Percentiles rank a stretch among this genome's conserved stretches.
Evolutionary conservation across 2,113 vertebrate genomes (phyloP).

Genomic region (Chionis minor): DNA sequence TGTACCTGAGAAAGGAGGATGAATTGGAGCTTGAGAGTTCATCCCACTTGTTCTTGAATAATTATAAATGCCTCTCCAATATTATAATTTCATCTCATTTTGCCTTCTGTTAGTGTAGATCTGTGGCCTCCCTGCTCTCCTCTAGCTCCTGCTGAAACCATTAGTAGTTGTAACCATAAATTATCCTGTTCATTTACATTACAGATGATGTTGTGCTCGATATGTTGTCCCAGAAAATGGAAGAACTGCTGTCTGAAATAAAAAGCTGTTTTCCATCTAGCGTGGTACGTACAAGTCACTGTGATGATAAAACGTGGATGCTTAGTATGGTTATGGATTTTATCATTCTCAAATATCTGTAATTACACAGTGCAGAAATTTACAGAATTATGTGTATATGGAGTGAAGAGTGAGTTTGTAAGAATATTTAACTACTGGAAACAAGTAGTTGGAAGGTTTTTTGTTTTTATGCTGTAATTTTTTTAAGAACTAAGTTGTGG

Average conservation of each 20-base stretch:
- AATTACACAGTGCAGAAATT: neutral
- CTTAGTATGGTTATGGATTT: neutral
- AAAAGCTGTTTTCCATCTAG: constrained; percentile 63
- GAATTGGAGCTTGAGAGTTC: neutral
- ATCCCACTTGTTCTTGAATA: neutral
- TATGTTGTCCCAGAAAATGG: constrained; percentile 39
- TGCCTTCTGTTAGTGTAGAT: neutral
- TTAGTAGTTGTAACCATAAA: neutral
- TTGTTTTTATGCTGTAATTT: neutral
- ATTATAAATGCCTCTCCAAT: neutral
- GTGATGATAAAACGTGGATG: neutral
- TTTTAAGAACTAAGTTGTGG: neutral
- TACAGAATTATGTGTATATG: neutral
- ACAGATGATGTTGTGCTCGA: constrained; percentile 65
- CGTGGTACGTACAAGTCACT: constrained; percentile 43
- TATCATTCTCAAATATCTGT: neutral
- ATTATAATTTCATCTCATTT: neutral
- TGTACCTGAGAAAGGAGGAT: neutral
- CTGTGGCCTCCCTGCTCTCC: neutral
- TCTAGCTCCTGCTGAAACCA: neutral
- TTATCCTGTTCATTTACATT: neutral
- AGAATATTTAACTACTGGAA: neutral
- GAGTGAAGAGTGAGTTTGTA: neutral
- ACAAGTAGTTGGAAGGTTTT: neutral
- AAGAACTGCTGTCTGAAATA: constrained; percentile 61